Conservation (phyloP, 2,113 vertebrate genomes). For the Anas platyrhynchos region DNA sequence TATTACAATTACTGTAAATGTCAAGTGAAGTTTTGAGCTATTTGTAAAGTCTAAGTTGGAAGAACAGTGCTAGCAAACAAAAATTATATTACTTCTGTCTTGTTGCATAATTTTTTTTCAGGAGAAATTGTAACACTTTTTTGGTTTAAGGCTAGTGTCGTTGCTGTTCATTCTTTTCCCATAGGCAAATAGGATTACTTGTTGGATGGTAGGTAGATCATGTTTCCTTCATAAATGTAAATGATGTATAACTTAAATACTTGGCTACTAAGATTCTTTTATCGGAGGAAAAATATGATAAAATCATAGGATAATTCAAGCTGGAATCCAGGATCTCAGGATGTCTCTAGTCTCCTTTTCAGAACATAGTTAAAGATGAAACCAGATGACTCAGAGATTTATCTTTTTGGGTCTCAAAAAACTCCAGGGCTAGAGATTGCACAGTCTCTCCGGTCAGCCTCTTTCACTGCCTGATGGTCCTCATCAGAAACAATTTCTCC, state of each 20-base stretch:
- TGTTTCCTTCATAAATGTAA: background rate
- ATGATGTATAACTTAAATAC: background rate
- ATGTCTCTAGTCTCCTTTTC: background rate
- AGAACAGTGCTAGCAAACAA: background rate
- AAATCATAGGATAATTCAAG: background rate
- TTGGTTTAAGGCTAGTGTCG: background rate
- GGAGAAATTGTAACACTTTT: background rate
- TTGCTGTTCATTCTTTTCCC: background rate
- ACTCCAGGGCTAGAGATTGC: background rate
- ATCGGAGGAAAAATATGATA: background rate
- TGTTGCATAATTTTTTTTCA: background rate
- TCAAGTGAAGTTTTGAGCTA: background rate
- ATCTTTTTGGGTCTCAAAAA: background rate
- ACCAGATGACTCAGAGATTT: background rate
- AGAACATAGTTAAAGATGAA: background rate
- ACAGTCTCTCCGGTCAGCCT: background rate
- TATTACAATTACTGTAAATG: background rate
- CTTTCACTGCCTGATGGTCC: background rate
- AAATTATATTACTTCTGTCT: background rate
- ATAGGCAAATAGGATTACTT: background rate
- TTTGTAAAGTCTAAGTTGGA: background rate
- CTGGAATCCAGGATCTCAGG: background rate
- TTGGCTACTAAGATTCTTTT: conserved; percentile 8
- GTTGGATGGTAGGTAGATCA: background rate
- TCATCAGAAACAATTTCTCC: background rate